Base-by-base conservation (phyloP, 2,113 vertebrate genomes). In the Cheirogaleus medius region DNA sequence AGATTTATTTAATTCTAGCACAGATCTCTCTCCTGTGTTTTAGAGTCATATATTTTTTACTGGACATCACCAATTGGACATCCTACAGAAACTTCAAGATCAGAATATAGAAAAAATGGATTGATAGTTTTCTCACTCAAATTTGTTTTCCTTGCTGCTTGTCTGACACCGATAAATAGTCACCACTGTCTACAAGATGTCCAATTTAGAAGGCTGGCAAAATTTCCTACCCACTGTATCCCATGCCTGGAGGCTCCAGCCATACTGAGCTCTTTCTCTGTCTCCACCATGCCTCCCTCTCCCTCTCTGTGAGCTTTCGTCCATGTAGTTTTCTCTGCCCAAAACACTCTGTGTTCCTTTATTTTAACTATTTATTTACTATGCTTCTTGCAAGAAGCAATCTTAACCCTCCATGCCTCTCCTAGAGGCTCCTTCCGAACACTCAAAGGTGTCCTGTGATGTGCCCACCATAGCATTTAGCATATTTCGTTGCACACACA, bases 11-110 rank as follows among this genome's bases (percentile, higher is more conserved):
- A 54, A 76, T 90, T 64, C 63, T 69, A 78, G 25, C 4, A 58
- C n/a, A 82, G n/a, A 27, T 84, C 82, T 56, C 66, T 90, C 64
- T 87, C 68, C 49, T 90, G 6, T 76, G 29, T 78, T 86, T 94
- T 78, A 77, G 49, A 95, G 14, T 80, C 52, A 54, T 27, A 47
- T 29, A 27, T 58, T 93, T 11, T 27, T 68, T 54, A 44, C 52
- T 49, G 15, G 52, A 83, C 9, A 81, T 34, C n/a, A 58, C 15
- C 20, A 27, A n/a, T 17, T 87, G 10, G 14, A 63, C 25, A 76
- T 3, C 32, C 34, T 58, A 37, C 7, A 74, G n/a, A 81, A 66
- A 87, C 39, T 66, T 92, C 32, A 47, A 86, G 74, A 85, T 69
- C 11, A 44, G 68, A 58, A 91, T 14, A 52, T 39, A 63, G 76